phyloP scores from a whole-genome alignment of 2,797 vertebrate genomes.

The Sebastes iracundus region DNA sequence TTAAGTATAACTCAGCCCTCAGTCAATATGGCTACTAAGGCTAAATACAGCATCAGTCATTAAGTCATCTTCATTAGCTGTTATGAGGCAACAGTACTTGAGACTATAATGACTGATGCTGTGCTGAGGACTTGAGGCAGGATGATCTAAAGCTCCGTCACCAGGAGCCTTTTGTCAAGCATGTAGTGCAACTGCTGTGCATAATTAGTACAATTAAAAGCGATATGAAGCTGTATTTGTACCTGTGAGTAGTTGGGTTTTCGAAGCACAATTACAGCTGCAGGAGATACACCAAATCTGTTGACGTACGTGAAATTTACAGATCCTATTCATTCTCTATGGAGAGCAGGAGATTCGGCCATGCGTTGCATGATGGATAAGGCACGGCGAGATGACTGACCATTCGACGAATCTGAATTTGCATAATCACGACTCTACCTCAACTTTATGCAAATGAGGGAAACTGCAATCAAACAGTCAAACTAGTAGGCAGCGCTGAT shows the following conservation, averaged over 20 bases:
- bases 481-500: too few species aligned
- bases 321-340: too few species aligned
- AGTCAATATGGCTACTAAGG: not conserved
- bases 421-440: too few species aligned
- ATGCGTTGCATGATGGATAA: too few species aligned
- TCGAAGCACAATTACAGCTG: not conserved
- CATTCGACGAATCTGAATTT: too few species aligned
- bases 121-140: not conserved
- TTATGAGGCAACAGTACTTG: not conserved
- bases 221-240: not conserved
- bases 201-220: not conserved
- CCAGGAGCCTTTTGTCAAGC: not conserved
- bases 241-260: not conserved
- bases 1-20: not conserved
- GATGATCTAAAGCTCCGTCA: constrained; percentile 1
- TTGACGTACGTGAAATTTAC: too few species aligned
- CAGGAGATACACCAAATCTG: too few species aligned
- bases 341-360: too few species aligned
- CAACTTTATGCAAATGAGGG: too few species aligned
- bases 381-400: too few species aligned
- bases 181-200: not conserved
- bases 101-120: not conserved
- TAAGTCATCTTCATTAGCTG: not conserved
- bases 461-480: too few species aligned
- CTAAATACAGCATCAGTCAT: not conserved